phyloP scores from a whole-genome alignment of 2,888 invertebrate species.

The Epinotia brunnichana region DNA sequence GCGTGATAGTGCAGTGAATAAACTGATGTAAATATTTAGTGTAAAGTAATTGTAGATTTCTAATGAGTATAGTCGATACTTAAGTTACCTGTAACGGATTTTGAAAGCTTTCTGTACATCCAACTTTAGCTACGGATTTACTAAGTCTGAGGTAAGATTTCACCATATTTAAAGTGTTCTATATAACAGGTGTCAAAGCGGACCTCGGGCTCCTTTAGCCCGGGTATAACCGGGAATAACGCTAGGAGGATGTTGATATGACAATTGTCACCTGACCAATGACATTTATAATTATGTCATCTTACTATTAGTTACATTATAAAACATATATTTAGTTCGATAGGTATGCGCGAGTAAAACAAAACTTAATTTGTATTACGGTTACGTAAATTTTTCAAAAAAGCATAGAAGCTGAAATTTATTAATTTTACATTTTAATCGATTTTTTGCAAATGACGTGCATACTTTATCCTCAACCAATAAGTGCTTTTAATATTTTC shows the following conservation, averaged over 20 bases:
- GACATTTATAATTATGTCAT: neutral
- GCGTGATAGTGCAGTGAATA: constrained; percentile 26
- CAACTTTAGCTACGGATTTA: constrained; percentile 14
- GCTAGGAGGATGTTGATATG: too few relatives aligned
- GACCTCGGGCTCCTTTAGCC: too few relatives aligned
- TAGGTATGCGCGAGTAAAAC: too few relatives aligned
- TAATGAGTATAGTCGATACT: neutral
- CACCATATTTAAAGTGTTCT: neutral
- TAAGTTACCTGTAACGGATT: constrained; percentile 1
- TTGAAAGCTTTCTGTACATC: neutral
- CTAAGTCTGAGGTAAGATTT: constrained; percentile 27
- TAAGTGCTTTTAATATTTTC: too few relatives aligned
- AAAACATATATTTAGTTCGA: too few relatives aligned
- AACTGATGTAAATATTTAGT: neutral
- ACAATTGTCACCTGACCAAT: too few relatives aligned
- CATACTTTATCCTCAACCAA: too few relatives aligned
- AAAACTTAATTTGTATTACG: neutral
- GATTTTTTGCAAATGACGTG: too few relatives aligned
- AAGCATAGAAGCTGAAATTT: too few relatives aligned
- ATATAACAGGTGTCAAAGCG: neutral
- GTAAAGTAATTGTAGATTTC: neutral
- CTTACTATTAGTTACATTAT: neutral
- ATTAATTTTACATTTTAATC: too few relatives aligned
- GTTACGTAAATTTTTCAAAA: too few relatives aligned
- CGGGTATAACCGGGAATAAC: too few relatives aligned